A percentile compares a stretch with the other conserved stretches of the same genome.
Conservation (phyloP, 1,140 invertebrate species). For the Zophobas atratus region DNA sequence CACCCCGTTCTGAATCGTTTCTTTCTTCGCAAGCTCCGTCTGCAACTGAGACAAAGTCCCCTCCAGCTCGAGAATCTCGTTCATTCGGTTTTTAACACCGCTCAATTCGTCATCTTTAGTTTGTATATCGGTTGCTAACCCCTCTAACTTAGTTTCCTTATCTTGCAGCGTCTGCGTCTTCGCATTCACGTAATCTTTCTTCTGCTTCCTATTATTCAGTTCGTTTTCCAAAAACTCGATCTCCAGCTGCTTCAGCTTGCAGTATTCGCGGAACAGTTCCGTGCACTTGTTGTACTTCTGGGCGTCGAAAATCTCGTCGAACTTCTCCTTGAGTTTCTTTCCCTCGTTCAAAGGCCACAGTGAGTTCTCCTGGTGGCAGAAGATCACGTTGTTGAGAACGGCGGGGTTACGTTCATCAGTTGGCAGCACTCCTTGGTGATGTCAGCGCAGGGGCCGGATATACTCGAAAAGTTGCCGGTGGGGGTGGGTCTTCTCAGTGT, state of each 20-base stretch:
- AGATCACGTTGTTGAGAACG: constrained; percentile 96
- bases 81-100: constrained; percentile 75
- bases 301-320: constrained; percentile 99
- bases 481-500: background rate
- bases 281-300: constrained; percentile 94
- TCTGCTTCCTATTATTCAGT: constrained; percentile 68
- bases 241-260: constrained; percentile 74
- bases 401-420: constrained; percentile 90
- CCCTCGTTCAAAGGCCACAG: constrained; percentile 97
- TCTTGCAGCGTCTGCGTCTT: constrained; percentile 73
- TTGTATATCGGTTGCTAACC: constrained; percentile 72
- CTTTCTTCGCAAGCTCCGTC: constrained; percentile 73
- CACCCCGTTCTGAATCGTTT: constrained; percentile 68
- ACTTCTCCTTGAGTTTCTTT: constrained; percentile 94
- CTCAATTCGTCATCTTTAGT: constrained; percentile 72
- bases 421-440: constrained; percentile 78
- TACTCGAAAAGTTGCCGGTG: too few species aligned
- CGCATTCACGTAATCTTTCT: constrained; percentile 73
- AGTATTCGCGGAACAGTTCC: constrained; percentile 83
- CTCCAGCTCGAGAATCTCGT: constrained; percentile 74
- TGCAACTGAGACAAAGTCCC: constrained; percentile 72
- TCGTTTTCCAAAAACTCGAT: constrained; percentile 63
- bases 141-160: constrained; percentile 73
- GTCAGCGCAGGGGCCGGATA: constrained; percentile 80
- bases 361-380: constrained; percentile 99